Base-by-base conservation (phyloP, 2,113 vertebrate genomes). In the Mustela nigripes region DNA sequence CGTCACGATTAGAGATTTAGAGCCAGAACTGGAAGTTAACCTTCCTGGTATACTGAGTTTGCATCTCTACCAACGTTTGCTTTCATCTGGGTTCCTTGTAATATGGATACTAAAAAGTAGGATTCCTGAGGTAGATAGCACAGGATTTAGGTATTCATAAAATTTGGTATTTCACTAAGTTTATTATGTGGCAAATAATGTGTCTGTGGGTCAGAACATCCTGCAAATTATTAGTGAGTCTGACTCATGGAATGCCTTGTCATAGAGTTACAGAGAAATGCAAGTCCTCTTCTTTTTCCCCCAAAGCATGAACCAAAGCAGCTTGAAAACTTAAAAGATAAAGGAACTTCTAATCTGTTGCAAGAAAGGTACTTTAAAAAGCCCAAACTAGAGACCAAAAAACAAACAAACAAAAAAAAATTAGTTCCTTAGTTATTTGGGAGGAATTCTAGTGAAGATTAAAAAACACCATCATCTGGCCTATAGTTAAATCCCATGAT, bases 361-460 rank as follows among this genome's bases (percentile, higher is more conserved):
- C 76, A 94, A 79, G 9, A 83, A 56, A 81, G 31, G 9, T 56
- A 2, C 39, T 95, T 93, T 3, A 12, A 69, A 95, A 96, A 50
- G 24, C 16, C 82, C 62, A 53, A 82, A 86, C 78, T 65, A 67
- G 79, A 91, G 53, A 85, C 69, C 65, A 88, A 67, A 19, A 12
- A 94, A 89, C 26, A 62, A 39, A 71, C 16, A 39, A 48, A n/a
- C 36, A 71, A 21, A n/a, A 56, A 39, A 39, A 4, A 39, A 97
- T 97, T 95, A 89, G 48, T 26, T 95, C 48, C 74, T 95, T 83
- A 87, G 67, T 89, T 97, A 97, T 97, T 98, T 96, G 73, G 53
- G 87, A 94, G 87, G 45, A 96, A 98, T 97, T 97, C 92, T 69
- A 93, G 56, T 74, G 89, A 97, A 97, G 88, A 96, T 98, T 89